A percentile compares a stretch with the other conserved stretches of the same genome.
These are phyloP conservation scores for Stegastes partitus DNA, from an alignment of 2,113 vertebrate genomes.

Conservation along the genomic window DNA sequence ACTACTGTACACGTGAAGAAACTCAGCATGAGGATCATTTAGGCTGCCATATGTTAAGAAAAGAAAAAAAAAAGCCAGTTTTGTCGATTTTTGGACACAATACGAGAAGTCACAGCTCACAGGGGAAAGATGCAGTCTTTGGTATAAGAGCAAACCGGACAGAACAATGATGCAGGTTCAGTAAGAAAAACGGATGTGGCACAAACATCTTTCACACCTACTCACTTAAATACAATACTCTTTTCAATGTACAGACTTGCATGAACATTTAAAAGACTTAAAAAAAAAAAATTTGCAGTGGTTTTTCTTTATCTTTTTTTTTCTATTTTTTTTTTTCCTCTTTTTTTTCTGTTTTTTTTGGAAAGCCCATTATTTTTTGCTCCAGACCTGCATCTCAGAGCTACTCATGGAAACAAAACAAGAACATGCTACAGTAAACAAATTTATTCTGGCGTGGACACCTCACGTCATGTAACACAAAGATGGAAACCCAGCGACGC, in stretches of 20 bases:
- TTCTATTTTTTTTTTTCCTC: conserved; percentile 11
- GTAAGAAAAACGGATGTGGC: conserved; percentile 69
- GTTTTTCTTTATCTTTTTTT: conserved; percentile 65
- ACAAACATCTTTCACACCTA: conserved; percentile 85
- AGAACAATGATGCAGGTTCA: conserved; percentile 74
- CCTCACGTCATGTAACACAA: conserved; percentile 91
- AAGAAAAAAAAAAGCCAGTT: conserved; percentile 35
- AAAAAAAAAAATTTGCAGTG: conserved; percentile 5
- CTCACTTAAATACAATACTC: conserved; percentile 87
- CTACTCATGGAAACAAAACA: conserved; percentile 75
- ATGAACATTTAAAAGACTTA: conserved; percentile 86
- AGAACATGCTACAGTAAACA: conserved; percentile 95
- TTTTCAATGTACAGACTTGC: conserved; percentile 84
- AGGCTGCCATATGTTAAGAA: conserved; percentile 46
- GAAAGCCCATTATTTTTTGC: conserved; percentile 65
- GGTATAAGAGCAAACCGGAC: conserved; percentile 87
- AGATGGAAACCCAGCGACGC: conserved; percentile 91
- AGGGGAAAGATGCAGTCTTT: conserved; percentile 88
- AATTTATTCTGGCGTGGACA: conserved; percentile 93
- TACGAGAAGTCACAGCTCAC: conserved; percentile 68
- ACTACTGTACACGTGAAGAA: conserved; percentile 80
- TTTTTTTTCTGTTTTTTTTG: conserved; percentile 15
- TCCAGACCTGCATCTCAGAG: conserved; percentile 86
- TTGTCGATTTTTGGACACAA: conserved; percentile 65
- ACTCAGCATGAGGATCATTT: conserved; percentile 53